A percentile compares a stretch with the other conserved stretches of the same genome.
Evolutionary conservation across 2,113 vertebrate species (phyloP).

Genomic region (Elaphurus davidianus): DNA sequence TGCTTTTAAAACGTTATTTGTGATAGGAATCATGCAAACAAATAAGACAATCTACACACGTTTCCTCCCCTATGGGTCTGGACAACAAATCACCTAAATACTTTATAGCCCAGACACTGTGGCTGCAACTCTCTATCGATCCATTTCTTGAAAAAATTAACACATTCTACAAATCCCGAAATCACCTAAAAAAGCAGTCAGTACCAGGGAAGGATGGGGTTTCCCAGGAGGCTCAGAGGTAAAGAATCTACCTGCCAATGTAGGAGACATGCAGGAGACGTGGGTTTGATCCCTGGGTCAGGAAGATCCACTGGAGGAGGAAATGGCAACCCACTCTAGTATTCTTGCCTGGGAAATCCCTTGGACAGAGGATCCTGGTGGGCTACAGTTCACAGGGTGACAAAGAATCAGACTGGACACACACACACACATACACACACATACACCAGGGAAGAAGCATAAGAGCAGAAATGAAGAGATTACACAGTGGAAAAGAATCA

Average conservation of each 20-base stretch:
- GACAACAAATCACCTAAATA: not conserved
- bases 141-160: not conserved
- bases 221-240: not conserved
- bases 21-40: not conserved
- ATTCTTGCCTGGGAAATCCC: not conserved
- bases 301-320: not conserved
- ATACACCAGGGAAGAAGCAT: not conserved
- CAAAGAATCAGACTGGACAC: not conserved
- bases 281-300: not conserved
- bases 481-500: not conserved
- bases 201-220: not conserved
- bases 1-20: not conserved
- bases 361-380: not conserved
- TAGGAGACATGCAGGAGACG: rapidly evolving
- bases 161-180: not conserved
- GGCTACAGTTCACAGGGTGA: not conserved
- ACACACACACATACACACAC: not conserved
- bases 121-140: not conserved
- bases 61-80: not conserved
- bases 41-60: not conserved
- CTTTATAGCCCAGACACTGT: not conserved
- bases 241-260: not conserved
- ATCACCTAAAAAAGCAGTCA: not conserved
- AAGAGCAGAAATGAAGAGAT: not conserved
- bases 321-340: not conserved